Conservation (phyloP, 2,113 vertebrate species). For the Manacus vitellinus region DNA sequence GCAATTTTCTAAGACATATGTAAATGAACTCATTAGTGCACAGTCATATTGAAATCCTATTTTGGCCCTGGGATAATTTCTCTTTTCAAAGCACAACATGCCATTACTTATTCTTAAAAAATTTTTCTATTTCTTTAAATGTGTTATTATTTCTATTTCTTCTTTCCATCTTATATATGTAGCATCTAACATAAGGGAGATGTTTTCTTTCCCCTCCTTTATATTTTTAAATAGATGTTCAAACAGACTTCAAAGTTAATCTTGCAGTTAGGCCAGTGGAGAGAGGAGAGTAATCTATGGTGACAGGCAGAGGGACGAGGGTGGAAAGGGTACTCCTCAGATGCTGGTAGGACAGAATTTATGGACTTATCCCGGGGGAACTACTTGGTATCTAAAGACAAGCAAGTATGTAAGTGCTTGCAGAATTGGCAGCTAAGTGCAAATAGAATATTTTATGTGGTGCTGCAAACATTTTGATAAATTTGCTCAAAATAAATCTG, state of each 20-base stretch:
- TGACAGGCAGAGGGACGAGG: not conserved
- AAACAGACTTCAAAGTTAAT: not conserved
- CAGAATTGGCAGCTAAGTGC: not conserved
- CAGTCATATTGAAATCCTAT: slow-evolving; percentile 47
- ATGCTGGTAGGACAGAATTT: not conserved
- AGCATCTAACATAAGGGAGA: not conserved
- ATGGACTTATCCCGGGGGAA: not conserved
- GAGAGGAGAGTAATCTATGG: not conserved
- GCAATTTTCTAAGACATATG: slow-evolving; percentile 67
- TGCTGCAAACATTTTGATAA: not conserved
- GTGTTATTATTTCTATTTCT: not conserved
- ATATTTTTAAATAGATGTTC: not conserved
- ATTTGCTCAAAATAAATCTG: not conserved
- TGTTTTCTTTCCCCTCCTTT: not conserved
- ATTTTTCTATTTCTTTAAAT: slow-evolving; percentile 23
- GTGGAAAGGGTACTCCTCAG: not conserved
- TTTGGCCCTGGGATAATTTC: slow-evolving; percentile 63
- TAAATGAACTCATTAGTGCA: slow-evolving; percentile 73
- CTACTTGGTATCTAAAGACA: not conserved
- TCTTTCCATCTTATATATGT: not conserved
- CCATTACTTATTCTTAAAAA: slow-evolving; percentile 62
- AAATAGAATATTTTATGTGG: not conserved
- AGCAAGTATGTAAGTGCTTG: not conserved
- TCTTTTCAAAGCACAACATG: slow-evolving; percentile 37
- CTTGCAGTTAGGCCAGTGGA: not conserved